These are phyloP conservation scores for Tiliqua scincoides DNA, from an alignment of 2,113 vertebrate species.

Conservation along the genomic window DNA sequence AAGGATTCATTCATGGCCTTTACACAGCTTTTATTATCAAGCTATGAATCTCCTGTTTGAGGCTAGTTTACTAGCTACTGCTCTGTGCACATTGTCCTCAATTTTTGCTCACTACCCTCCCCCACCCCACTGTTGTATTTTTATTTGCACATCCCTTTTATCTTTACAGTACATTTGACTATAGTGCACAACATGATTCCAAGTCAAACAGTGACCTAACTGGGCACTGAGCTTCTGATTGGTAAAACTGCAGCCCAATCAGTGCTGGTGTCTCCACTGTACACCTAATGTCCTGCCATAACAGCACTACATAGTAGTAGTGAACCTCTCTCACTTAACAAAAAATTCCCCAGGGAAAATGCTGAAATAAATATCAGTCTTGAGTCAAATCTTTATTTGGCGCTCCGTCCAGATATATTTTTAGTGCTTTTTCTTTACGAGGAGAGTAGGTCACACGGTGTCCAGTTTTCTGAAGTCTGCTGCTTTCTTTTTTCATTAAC, in stretches of 20 bases:
- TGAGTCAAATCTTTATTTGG: constrained; percentile 93
- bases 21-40: constrained; percentile 84
- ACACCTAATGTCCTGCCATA: constrained; percentile 79
- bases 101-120: constrained; percentile 78
- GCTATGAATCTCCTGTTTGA: constrained; percentile 80
- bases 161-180: constrained; percentile 97
- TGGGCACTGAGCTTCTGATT: constrained; percentile 81
- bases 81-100: constrained; percentile 79
- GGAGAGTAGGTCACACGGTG: constrained; percentile 97
- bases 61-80: constrained; percentile 81
- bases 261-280: constrained; percentile 84
- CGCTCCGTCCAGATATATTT: constrained; percentile 97
- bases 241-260: constrained; percentile 77
- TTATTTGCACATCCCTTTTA: constrained; percentile 95
- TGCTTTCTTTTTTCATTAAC: constrained; percentile 99
- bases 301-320: constrained; percentile 83
- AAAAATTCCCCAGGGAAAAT: constrained; percentile 76
- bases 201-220: constrained; percentile 80
- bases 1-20: constrained; percentile 80
- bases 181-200: constrained; percentile 95
- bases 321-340: constrained; percentile 72
- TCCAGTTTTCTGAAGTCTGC: constrained; percentile 95
- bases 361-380: constrained; percentile 85
- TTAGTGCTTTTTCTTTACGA: constrained; percentile 98
- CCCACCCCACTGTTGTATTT: constrained; percentile 71